Percentiles rank a stretch among this genome's conserved stretches.
These are phyloP conservation scores for Temnothorax nylanderi DNA, from an alignment of 1,140 invertebrate species.

Conservation along the genomic window DNA sequence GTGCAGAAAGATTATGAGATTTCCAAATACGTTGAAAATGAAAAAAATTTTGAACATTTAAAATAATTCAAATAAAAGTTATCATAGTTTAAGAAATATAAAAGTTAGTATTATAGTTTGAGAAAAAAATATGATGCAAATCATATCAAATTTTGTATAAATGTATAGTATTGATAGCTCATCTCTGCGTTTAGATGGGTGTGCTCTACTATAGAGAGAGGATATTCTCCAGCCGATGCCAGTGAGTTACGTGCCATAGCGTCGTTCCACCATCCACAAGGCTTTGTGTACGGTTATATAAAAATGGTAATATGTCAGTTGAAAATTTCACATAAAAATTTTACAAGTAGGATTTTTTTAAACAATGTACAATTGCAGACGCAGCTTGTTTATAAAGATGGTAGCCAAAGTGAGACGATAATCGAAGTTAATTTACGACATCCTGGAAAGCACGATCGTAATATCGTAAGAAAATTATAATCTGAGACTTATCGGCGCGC, in stretches of 20 bases:
- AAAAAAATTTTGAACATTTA: no score
- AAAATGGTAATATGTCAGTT: conserved; percentile 88
- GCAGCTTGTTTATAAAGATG: conserved; percentile 95
- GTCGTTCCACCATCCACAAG: conserved; percentile 95
- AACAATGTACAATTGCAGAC: conserved; percentile 85
- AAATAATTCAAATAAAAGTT: no score
- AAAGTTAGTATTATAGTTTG: no score
- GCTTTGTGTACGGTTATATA: conserved; percentile 94
- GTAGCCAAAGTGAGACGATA: conserved; percentile 94
- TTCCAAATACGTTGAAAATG: background rate
- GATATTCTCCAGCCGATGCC: conserved; percentile 94
- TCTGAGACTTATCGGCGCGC: background rate
- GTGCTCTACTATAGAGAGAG: conserved; percentile 94
- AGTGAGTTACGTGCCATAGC: conserved; percentile 94
- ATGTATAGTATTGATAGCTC: background rate
- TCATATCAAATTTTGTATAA: no score
- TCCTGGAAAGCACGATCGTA: conserved; percentile 93
- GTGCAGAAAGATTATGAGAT: background rate
- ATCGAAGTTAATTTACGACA: conserved; percentile 95
- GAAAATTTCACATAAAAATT: background rate
- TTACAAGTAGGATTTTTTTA: background rate
- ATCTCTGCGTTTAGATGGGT: conserved; percentile 88
- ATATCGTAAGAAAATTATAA: conserved; percentile 87
- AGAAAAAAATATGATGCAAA: background rate
- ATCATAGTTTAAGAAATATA: no score